phyloP scores from a whole-genome alignment of 2,113 vertebrate species.

The Urocolius indicus region DNA sequence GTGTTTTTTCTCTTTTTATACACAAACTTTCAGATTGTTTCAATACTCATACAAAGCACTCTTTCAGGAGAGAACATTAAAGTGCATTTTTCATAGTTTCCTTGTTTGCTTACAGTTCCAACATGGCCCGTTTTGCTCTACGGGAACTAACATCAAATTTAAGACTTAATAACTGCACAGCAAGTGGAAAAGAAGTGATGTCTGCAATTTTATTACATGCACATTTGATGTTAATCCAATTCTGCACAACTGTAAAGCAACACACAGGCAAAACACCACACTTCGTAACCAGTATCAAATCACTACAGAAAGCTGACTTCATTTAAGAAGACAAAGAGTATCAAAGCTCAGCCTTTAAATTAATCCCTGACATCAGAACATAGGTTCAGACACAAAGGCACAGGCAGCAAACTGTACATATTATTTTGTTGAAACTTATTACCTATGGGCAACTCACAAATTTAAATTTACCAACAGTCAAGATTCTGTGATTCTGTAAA shows the following conservation, averaged over 20 bases:
- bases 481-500: too few relatives aligned
- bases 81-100: neutral
- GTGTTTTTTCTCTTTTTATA: neutral
- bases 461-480: neutral
- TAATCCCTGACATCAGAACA: neutral
- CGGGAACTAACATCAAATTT: neutral
- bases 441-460: fast-evolving
- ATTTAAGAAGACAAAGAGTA: neutral
- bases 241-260: neutral
- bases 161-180: neutral
- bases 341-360: neutral
- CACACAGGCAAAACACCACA: neutral
- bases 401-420: fast-evolving
- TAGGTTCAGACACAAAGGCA: neutral
- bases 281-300: neutral
- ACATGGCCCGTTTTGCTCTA: neutral
- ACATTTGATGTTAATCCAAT: neutral
- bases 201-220: neutral
- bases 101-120: neutral
- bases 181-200: neutral
- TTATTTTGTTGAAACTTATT: neutral
- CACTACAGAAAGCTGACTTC: neutral
- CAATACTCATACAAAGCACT: neutral
- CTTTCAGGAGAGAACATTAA: neutral
- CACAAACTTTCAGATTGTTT: neutral